Evolutionary conservation across 2,113 vertebrate genomes (phyloP).

Genomic region (Macquaria australasica): DNA sequence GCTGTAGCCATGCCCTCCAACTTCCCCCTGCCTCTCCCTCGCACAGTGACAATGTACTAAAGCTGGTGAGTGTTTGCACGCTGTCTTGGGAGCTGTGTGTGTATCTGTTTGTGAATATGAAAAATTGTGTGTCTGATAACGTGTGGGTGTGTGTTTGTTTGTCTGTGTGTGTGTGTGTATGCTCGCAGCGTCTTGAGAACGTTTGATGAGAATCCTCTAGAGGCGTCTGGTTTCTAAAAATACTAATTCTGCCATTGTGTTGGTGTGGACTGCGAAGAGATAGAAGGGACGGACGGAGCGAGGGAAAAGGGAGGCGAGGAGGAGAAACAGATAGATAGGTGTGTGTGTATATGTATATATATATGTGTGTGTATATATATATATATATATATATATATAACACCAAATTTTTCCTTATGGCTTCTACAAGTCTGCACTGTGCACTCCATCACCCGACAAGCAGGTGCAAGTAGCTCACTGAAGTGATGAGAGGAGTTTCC

Average conservation of each 20-base stretch:
- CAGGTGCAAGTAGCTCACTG: slow-evolving; percentile 62
- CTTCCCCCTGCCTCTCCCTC: slow-evolving; percentile 34
- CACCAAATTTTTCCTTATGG: slow-evolving; percentile 12
- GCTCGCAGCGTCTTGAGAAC: slow-evolving; percentile 49
- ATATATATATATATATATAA: not conserved
- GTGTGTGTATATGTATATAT: not conserved
- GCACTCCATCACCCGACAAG: slow-evolving; percentile 51
- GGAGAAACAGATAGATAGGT: slow-evolving; percentile 41
- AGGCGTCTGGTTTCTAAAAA: slow-evolving; percentile 79
- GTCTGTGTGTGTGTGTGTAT: slow-evolving; percentile 2
- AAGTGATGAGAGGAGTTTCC: slow-evolving; percentile 46
- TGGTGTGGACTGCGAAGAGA: slow-evolving; percentile 57
- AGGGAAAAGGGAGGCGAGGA: slow-evolving; percentile 21
- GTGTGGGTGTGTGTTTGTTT: slow-evolving; percentile 22
- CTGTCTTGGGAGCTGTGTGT: slow-evolving; percentile 8
- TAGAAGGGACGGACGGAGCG: slow-evolving; percentile 37
- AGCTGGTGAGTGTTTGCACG: slow-evolving; percentile 20
- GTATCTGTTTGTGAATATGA: slow-evolving; percentile 33
- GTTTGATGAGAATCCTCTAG: slow-evolving; percentile 79
- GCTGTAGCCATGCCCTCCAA: slow-evolving; percentile 37
- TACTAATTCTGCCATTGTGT: slow-evolving; percentile 78
- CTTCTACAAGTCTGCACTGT: slow-evolving; percentile 29
- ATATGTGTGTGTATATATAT: not conserved
- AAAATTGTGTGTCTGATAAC: slow-evolving; percentile 33
- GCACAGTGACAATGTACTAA: slow-evolving; percentile 40